Conservation (phyloP, 1,140 invertebrate genomes). For the Drosophila cardini region DNA sequence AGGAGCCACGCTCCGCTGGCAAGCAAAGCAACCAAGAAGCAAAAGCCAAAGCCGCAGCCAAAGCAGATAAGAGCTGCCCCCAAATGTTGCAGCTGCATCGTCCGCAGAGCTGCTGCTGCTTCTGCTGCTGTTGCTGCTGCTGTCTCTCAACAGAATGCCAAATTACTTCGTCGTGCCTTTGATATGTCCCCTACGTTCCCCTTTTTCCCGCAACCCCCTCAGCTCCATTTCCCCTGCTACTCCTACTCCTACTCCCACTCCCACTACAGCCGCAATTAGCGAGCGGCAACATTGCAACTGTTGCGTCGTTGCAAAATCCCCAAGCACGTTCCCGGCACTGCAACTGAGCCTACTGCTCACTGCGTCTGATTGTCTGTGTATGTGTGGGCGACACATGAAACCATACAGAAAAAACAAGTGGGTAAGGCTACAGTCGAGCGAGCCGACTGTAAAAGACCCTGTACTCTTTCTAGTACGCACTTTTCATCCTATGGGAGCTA, state of each 20-base stretch:
- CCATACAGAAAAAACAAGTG: conserved; percentile 1
- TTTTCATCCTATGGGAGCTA: too few relatives aligned
- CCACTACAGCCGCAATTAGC: conserved; percentile 63
- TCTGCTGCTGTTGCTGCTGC: not conserved
- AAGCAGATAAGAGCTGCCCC: conserved; percentile 41
- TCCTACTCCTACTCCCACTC: conserved; percentile 3
- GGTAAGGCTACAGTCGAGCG: too few relatives aligned
- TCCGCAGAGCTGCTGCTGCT: not conserved
- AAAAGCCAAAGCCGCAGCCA: conserved; percentile 13
- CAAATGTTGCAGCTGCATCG: conserved; percentile 3
- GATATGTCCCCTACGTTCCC: conserved; percentile 59
- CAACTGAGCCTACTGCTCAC: conserved; percentile 32
- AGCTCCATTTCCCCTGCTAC: not conserved
- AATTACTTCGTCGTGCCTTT: conserved; percentile 60
- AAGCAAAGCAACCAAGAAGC: conserved; percentile 43
- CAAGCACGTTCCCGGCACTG: conserved; percentile 30
- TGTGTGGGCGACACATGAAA: conserved; percentile 10
- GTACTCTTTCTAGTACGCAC: too few relatives aligned
- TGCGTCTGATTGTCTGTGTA: not conserved
- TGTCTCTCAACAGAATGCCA: conserved; percentile 57
- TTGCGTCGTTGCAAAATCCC: conserved; percentile 35
- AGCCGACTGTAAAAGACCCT: too few relatives aligned
- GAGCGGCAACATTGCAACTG: conserved; percentile 48
- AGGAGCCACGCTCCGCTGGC: conserved; percentile 71
- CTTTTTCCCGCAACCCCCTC: not conserved